Evolutionary conservation across 2,888 invertebrate genomes (phyloP), one percentile per base, ranked within the genome.

Genomic region (Acronicta aceris): DNA sequence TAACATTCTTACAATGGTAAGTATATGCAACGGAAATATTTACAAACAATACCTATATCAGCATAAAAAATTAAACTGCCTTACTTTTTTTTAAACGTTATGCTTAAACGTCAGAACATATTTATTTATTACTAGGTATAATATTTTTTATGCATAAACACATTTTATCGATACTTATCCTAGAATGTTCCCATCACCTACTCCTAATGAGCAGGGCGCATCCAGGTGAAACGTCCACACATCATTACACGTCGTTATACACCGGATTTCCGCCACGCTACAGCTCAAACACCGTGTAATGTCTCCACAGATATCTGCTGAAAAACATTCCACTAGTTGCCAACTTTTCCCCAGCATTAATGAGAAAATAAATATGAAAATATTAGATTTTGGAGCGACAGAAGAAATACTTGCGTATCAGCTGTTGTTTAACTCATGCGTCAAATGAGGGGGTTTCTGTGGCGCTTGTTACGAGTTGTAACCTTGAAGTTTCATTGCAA

Each of bases 151-250:
- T 12, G 12, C 4, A 42, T 25, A 36, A 16, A 43, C 2, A 46
- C 15, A 17, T 10, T 0, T 8, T 4, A 48, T 45, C 59, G 48
- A 57, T 7, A n/a, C n/a, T n/a, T n/a, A 40, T 0, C 6, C 30
- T 17, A 6, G 0, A 16, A 30, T 2, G 17, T 15, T 42, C 71
- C 38, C 84, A 57, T 69, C 84, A 59, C 84, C 87, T 82, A 1
- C 25, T 58, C 59, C 87, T 92, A 92, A 91, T 89, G 90, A 91
- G 80, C 83, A 73, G 73, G 64, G 72, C 74, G 42, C 79, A 81
- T 84, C 87, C 93, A 93, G 93, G 93, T 93, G 89, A 93, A 89
- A 81, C 84, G 91, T 93, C 87, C 86, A 84, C 93, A 92, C 91
- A 77, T 93, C 93, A 89, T 93, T 91, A 90, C 84, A 85, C 78